Evolutionary conservation across 2,797 vertebrate genomes (phyloP).

Genomic region (Acridotheres tristis): DNA sequence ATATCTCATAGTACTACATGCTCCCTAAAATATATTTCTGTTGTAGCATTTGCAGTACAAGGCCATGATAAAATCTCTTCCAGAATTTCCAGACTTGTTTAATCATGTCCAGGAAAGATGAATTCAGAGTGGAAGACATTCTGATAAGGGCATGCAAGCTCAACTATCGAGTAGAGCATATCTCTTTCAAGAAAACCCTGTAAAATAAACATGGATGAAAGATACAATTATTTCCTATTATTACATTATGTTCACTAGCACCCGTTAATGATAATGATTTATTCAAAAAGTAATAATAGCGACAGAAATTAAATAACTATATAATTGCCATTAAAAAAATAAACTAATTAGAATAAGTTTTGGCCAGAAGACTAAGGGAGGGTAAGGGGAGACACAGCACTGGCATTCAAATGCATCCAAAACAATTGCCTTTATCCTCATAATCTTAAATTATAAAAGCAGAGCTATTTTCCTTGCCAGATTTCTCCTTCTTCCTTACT

Average conservation of each 20-base stretch:
- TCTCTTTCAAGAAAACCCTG: not conserved
- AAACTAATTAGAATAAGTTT: not conserved
- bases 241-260: not conserved
- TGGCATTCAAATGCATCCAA: not conserved
- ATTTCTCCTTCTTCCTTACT: not conserved
- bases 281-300: not conserved
- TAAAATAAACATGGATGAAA: not conserved
- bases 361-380: not conserved
- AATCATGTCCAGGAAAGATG: not conserved
- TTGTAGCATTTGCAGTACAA: not conserved
- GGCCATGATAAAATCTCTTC: not conserved
- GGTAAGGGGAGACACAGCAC: fast-evolving
- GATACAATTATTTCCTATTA: not conserved
- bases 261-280: not conserved
- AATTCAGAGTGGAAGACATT: not conserved
- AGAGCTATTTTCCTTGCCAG: not conserved
- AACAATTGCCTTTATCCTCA: not conserved
- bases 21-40: not conserved
- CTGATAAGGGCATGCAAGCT: not conserved
- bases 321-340: not conserved
- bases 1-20: fast-evolving
- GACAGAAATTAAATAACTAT: not conserved
- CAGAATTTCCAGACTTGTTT: not conserved
- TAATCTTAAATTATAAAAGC: not conserved
- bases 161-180: not conserved